These are phyloP conservation scores for Sinelater perroti DNA, from an alignment of 2,888 invertebrate species.

Conservation along the genomic window DNA sequence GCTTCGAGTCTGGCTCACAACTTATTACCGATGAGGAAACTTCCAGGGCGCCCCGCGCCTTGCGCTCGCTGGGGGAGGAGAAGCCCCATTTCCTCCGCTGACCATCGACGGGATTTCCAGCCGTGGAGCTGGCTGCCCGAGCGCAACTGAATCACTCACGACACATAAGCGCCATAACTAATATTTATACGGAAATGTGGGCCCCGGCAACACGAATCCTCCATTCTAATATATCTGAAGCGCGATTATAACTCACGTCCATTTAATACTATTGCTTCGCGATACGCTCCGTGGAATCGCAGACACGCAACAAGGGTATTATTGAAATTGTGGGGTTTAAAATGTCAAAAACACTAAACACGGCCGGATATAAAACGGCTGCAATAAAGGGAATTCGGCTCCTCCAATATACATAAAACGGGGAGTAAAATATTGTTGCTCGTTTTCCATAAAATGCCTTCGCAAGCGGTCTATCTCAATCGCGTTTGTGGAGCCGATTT, in stretches of 20 bases:
- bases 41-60: background rate
- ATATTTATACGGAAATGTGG: slow-evolving; percentile 10
- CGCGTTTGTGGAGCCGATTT: background rate
- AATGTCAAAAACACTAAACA: slow-evolving; percentile 25
- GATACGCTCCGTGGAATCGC: slow-evolving; percentile 23
- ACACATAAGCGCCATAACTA: background rate
- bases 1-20: slow-evolving; percentile 9
- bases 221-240: slow-evolving; percentile 25
- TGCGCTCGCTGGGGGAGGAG: too few species aligned
- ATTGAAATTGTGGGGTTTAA: slow-evolving; percentile 30
- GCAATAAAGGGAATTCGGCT: slow-evolving; percentile 6
- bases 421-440: background rate
- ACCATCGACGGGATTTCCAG: too few species aligned
- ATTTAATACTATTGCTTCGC: slow-evolving; percentile 26
- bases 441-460: background rate
- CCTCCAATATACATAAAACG: slow-evolving; percentile 6
- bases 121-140: too few species aligned
- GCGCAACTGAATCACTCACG: background rate
- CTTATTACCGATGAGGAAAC: slow-evolving; percentile 25
- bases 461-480: background rate
- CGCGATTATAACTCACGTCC: slow-evolving; percentile 23
- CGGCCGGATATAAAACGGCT: slow-evolving; percentile 9
- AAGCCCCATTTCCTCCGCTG: too few species aligned
- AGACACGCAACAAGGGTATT: slow-evolving; percentile 24
- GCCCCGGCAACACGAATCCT: slow-evolving; percentile 14